Conservation (phyloP, 1,140 invertebrate genomes). For the Calosoma granatense region DNA sequence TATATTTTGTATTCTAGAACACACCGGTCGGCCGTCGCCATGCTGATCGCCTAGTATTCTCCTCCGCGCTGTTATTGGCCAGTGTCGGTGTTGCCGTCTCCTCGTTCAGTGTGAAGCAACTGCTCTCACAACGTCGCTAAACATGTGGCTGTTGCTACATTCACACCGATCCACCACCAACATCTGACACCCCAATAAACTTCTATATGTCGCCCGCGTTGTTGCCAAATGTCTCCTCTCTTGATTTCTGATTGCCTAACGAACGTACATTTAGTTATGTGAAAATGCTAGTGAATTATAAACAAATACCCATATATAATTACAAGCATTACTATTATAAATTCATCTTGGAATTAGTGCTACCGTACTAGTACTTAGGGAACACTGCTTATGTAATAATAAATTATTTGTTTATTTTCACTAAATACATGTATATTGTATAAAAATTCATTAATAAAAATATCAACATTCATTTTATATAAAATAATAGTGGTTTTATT, state of each 20-base stretch:
- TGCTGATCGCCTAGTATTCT: conserved; percentile 28
- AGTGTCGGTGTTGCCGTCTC: conserved; percentile 33
- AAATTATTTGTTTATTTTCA: conserved; percentile 12
- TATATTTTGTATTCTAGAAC: conserved; percentile 22
- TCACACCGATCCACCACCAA: neutral
- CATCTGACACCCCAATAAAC: neutral
- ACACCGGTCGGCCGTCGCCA: conserved; percentile 19
- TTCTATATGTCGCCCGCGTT: neutral
- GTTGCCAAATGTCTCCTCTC: neutral
- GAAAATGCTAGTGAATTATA: conserved; percentile 8
- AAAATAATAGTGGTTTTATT: neutral
- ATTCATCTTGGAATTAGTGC: neutral
- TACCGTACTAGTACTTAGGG: neutral
- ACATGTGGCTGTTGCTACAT: no score
- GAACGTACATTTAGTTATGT: neutral
- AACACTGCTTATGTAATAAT: conserved; percentile 11
- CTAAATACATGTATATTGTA: neutral
- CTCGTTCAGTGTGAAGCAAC: conserved; percentile 34
- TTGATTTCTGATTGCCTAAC: neutral
- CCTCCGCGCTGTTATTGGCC: conserved; percentile 32
- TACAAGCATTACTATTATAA: conserved; percentile 4
- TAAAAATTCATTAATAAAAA: conserved; percentile 1
- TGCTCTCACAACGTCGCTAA: conserved; percentile 16
- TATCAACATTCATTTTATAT: neutral
- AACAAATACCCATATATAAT: neutral